phyloP scores from a whole-genome alignment of 2,888 invertebrate species.

The Nomada fabriciana region DNA sequence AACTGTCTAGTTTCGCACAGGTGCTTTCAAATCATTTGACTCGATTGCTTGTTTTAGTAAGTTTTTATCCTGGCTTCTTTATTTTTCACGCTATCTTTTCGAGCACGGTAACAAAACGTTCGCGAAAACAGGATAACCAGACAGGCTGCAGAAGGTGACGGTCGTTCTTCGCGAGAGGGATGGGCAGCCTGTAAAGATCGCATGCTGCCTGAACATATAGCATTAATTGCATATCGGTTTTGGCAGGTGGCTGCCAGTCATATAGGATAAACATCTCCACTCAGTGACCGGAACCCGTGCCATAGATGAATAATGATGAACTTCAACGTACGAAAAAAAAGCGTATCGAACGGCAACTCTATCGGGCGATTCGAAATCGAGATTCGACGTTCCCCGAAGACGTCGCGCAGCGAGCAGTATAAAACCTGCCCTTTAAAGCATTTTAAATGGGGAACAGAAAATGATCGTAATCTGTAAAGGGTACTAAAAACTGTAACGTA shows the following conservation, averaged over 20 bases:
- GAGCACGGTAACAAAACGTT: constrained; percentile 12
- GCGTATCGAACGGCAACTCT: constrained; percentile 36
- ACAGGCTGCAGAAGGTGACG: constrained; percentile 42
- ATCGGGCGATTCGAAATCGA: constrained; percentile 23
- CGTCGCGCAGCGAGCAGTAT: not conserved
- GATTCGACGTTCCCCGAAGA: not conserved
- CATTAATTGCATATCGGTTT: constrained; percentile 81
- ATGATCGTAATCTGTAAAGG: not conserved
- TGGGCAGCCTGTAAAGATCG: constrained; percentile 71
- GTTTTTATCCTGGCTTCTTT: too few relatives aligned
- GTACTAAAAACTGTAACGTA: not conserved
- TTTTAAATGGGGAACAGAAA: not conserved
- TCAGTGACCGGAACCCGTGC: constrained; percentile 76
- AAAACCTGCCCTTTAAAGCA: not conserved
- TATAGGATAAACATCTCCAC: constrained; percentile 78
- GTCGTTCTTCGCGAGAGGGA: constrained; percentile 42
- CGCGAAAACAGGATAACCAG: not conserved
- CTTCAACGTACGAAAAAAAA: constrained; percentile 56
- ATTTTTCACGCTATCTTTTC: not conserved
- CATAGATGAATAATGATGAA: constrained; percentile 78
- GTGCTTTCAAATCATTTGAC: too few relatives aligned
- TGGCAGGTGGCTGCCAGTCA: constrained; percentile 79
- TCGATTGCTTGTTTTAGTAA: too few relatives aligned
- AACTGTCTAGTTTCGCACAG: too few relatives aligned
- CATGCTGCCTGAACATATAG: constrained; percentile 79